These are phyloP conservation scores for Mionectes macconnelli DNA, from an alignment of 2,113 vertebrate genomes.

Conservation along the genomic window DNA sequence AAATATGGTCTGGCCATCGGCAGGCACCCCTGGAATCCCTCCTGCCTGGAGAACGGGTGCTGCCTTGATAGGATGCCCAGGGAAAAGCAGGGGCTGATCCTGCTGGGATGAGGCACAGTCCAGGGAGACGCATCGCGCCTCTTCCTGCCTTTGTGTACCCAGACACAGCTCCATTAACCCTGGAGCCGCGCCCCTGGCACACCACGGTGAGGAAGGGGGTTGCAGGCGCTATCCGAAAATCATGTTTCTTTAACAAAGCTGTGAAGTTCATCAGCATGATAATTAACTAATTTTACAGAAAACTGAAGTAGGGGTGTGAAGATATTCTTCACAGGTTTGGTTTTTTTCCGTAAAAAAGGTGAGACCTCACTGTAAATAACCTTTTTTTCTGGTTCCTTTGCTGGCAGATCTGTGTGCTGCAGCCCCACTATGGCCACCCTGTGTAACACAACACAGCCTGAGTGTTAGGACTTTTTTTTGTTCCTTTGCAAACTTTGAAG, in stretches of 20 bases:
- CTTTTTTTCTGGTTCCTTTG: background rate
- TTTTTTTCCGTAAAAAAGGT: background rate
- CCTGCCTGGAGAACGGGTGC: background rate
- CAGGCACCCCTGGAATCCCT: background rate
- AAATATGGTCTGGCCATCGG: background rate
- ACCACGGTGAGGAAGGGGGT: rapidly evolving
- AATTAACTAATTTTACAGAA: slow-evolving; percentile 41
- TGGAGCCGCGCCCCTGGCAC: rapidly evolving
- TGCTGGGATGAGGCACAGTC: background rate
- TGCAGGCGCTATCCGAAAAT: rapidly evolving
- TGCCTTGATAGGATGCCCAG: background rate
- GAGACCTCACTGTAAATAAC: slow-evolving; percentile 49
- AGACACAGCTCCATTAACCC: background rate
- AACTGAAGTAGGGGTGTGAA: slow-evolving; percentile 10
- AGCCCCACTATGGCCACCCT: background rate
- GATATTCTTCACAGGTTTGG: background rate
- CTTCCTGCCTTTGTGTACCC: background rate
- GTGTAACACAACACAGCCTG: background rate
- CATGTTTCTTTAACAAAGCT: background rate
- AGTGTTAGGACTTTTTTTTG: background rate
- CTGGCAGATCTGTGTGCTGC: background rate
- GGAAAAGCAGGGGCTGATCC: background rate
- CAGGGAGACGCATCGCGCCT: background rate
- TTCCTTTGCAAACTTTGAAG: background rate
- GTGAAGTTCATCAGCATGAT: slow-evolving; percentile 23